phyloP scores from a whole-genome alignment of 2,797 vertebrate species.

The Eleutherodactylus coqui region DNA sequence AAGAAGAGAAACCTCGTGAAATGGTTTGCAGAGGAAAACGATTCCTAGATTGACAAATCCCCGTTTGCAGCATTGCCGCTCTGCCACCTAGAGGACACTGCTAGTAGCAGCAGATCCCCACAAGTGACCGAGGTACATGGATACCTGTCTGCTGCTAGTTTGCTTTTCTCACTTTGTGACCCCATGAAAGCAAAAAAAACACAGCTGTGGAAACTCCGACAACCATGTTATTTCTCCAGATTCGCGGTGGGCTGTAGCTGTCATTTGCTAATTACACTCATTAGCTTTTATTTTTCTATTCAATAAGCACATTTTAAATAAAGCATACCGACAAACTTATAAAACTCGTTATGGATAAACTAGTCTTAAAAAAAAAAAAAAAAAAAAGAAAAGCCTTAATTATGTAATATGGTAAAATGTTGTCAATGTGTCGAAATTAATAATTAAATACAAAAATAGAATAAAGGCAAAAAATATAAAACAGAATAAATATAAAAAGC shows the following conservation, averaged over 20 bases:
- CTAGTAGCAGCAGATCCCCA: neutral
- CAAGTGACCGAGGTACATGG: neutral
- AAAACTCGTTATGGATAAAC: neutral
- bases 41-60: neutral
- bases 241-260: constrained; percentile 1
- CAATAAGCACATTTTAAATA: neutral
- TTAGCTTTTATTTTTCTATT: neutral
- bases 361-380: neutral
- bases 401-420: too few species aligned
- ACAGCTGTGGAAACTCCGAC: constrained; percentile 34
- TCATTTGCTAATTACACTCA: constrained; percentile 40
- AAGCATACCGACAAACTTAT: neutral
- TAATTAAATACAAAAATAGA: too few species aligned
- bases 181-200: constrained; percentile 1
- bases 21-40: neutral
- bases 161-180: constrained; percentile 21
- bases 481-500: neutral
- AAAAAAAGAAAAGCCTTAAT: neutral
- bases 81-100: constrained; percentile 45
- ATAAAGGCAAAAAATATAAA: neutral
- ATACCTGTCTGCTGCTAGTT: constrained; percentile 30
- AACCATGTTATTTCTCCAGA: neutral
- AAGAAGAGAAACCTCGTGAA: neutral
- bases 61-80: neutral
- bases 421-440: too few species aligned